Percentiles rank a stretch among this genome's conserved stretches.
Evolutionary conservation across 1,140 invertebrate genomes (phyloP).

Genomic region (Heliothis subflexa): DNA sequence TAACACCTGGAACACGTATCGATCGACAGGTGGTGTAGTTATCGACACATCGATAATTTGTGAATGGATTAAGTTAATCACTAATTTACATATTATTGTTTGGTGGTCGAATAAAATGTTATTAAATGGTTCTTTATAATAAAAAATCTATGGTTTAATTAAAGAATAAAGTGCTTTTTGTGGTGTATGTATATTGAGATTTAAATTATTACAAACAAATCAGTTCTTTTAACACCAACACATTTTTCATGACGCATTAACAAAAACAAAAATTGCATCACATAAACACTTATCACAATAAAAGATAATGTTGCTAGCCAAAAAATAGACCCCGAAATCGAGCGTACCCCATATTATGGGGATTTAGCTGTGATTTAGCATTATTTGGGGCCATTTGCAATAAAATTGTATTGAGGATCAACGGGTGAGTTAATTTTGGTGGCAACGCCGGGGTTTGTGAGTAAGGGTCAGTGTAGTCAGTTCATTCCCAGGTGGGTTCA

Average conservation of each 20-base stretch:
- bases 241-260: conserved; percentile 37
- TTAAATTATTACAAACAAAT: too few species aligned
- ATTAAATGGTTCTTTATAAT: too few species aligned
- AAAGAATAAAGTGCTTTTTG: too few species aligned
- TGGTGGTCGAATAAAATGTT: neutral
- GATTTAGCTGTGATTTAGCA: conserved; percentile 74
- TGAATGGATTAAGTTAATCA: conserved; percentile 9
- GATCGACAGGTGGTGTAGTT: conserved; percentile 57
- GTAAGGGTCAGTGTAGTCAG: conserved; percentile 48
- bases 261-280: conserved; percentile 32
- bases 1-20: conserved; percentile 48
- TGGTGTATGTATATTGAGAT: too few species aligned
- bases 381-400: conserved; percentile 74
- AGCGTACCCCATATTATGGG: conserved; percentile 55
- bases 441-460: conserved; percentile 43
- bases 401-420: conserved; percentile 71
- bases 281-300: conserved; percentile 79
- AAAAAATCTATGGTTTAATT: too few species aligned
- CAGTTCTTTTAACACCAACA: neutral
- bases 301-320: conserved; percentile 70
- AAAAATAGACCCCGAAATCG: conserved; percentile 56
- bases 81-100: conserved; percentile 33
- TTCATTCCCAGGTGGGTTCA: conserved; percentile 52
- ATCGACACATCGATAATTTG: conserved; percentile 28
- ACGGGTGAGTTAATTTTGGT: conserved; percentile 63